Evolutionary conservation across 2,888 invertebrate genomes (phyloP).

Genomic region (Drosophila kuntzei): DNA sequence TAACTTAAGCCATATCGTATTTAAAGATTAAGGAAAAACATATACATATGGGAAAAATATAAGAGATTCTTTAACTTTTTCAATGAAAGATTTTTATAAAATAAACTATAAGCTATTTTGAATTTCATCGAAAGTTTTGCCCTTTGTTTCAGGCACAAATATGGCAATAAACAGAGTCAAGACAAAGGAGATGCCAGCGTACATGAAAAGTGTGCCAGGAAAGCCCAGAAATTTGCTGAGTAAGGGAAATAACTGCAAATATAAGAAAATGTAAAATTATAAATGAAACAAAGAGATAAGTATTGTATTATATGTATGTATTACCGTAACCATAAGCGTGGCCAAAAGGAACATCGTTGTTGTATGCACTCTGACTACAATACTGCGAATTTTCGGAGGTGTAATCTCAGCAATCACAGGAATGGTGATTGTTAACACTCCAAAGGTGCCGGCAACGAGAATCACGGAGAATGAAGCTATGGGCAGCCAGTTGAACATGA

Average conservation of each 20-base stretch:
- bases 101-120: constrained; percentile 58
- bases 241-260: constrained; percentile 24
- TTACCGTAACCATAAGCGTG: constrained; percentile 27
- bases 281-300: constrained; percentile 28
- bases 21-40: no score
- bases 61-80: no score
- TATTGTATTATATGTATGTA: neutral
- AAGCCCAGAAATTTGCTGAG: constrained; percentile 61
- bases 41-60: no score
- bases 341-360: constrained; percentile 14
- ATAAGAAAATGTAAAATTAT: no score
- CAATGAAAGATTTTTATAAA: no score
- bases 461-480: constrained; percentile 78
- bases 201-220: constrained; percentile 75
- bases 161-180: constrained; percentile 71
- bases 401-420: constrained; percentile 75
- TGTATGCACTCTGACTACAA: constrained; percentile 62
- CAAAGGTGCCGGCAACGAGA: constrained; percentile 77
- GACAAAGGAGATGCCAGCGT: constrained; percentile 68
- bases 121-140: constrained; percentile 78
- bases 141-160: constrained; percentile 82
- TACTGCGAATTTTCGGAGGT: constrained; percentile 72
- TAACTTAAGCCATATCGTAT: no score
- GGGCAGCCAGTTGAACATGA: constrained; percentile 74
- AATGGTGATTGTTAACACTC: constrained; percentile 77